Percentiles rank a stretch among this genome's conserved stretches.
These are phyloP conservation scores for Saccopteryx leptura DNA, from an alignment of 2,113 vertebrate genomes.

Conservation along the genomic window DNA sequence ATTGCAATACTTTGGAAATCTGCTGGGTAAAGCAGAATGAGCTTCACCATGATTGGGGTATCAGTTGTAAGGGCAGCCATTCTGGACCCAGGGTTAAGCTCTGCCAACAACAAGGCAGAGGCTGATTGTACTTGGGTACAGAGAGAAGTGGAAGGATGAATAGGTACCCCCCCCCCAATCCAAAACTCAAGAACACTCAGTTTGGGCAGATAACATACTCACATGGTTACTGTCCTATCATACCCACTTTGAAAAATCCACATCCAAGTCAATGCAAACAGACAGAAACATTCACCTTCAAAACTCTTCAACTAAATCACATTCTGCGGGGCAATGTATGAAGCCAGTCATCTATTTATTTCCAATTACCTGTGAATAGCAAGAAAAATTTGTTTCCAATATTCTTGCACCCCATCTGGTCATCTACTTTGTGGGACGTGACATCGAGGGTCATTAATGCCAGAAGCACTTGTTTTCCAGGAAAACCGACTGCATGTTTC, in stretches of 20 bases:
- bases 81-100: neutral
- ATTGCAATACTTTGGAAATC: neutral
- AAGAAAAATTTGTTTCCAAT: conserved; percentile 78
- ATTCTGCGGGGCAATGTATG: conserved; percentile 50
- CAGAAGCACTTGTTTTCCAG: conserved; percentile 74
- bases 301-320: conserved; percentile 70
- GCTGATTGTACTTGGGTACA: neutral
- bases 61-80: neutral
- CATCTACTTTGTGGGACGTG: conserved; percentile 71
- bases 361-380: conserved; percentile 73
- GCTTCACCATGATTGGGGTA: rapidly evolving
- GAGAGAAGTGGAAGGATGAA: neutral
- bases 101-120: neutral
- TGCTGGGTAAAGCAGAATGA: neutral
- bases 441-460: conserved; percentile 66
- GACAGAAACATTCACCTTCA: conserved; percentile 76
- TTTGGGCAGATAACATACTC: neutral
- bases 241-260: conserved; percentile 55
- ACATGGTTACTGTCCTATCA: conserved; percentile 29
- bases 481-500: conserved; percentile 81
- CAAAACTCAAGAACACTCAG: neutral
- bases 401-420: conserved; percentile 73
- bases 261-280: conserved; percentile 72
- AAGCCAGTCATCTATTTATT: conserved; percentile 64
- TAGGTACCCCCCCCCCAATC: too few relatives aligned